phyloP scores from a whole-genome alignment of 2,888 invertebrate genomes.

The Strigamia maritima region DNA sequence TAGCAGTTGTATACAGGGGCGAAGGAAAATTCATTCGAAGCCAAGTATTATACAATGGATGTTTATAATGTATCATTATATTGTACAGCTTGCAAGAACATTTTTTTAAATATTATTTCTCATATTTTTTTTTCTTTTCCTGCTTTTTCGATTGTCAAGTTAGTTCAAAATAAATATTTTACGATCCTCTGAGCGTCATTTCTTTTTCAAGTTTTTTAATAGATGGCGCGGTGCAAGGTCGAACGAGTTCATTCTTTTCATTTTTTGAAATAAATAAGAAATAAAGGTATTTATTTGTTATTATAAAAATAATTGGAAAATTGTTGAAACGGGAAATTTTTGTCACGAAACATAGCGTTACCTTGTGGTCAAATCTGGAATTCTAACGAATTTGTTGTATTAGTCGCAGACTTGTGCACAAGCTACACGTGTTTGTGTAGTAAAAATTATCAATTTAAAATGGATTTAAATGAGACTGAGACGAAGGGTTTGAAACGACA shows the following conservation, averaged over 20 bases:
- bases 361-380: too few relatives aligned
- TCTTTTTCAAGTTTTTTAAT: too few relatives aligned
- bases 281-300: too few relatives aligned
- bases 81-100: constrained; percentile 2
- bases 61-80: not conserved
- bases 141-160: not conserved
- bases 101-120: not conserved
- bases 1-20: not conserved
- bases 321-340: too few relatives aligned
- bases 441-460: not conserved
- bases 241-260: too few relatives aligned
- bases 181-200: not conserved
- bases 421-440: too few relatives aligned
- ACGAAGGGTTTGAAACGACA: not conserved
- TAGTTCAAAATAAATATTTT: constrained; percentile 8
- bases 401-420: not conserved
- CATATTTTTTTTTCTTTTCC: not conserved
- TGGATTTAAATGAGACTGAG: not conserved
- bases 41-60: constrained; percentile 2
- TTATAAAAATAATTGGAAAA: too few relatives aligned
- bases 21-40: not conserved
- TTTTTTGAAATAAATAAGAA: too few relatives aligned
- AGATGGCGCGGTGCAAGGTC: not conserved
- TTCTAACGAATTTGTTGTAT: too few relatives aligned
- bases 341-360: too few relatives aligned